Conservation (phyloP, 2,797 vertebrate species). For the Lithobates pipiens region DNA sequence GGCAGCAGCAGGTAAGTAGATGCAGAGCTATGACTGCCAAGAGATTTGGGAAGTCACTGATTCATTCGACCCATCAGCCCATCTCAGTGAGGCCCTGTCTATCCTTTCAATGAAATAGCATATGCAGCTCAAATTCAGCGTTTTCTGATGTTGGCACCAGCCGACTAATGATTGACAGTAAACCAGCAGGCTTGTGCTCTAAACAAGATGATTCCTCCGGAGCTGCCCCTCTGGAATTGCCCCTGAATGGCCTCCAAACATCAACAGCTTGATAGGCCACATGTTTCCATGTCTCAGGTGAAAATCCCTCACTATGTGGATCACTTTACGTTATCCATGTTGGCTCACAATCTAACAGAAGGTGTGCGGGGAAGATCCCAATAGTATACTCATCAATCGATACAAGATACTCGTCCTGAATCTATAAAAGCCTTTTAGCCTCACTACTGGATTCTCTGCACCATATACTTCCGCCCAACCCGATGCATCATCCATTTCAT, state of each 20-base stretch:
- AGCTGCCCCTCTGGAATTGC: background rate
- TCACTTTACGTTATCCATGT: background rate
- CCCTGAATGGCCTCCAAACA: background rate
- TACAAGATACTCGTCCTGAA: background rate
- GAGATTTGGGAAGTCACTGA: no score
- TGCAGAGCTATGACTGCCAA: no score
- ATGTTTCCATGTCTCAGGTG: slow-evolving; percentile 6
- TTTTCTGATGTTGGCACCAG: background rate
- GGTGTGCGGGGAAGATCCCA: background rate
- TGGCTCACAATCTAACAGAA: background rate
- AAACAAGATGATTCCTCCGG: background rate
- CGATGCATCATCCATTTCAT: background rate
- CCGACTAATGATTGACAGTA: slow-evolving; percentile 16
- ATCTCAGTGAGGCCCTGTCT: no score
- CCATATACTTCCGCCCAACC: background rate
- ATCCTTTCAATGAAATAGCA: no score
- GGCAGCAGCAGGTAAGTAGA: no score
- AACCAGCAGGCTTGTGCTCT: background rate
- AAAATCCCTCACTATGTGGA: background rate
- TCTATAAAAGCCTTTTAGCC: background rate
- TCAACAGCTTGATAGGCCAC: background rate
- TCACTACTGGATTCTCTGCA: background rate
- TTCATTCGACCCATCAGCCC: no score
- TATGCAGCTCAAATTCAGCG: no score
- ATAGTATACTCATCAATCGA: background rate